These are phyloP conservation scores for Pelodiscus sinensis DNA, from an alignment of 2,113 vertebrate genomes.

Conservation along the genomic window DNA sequence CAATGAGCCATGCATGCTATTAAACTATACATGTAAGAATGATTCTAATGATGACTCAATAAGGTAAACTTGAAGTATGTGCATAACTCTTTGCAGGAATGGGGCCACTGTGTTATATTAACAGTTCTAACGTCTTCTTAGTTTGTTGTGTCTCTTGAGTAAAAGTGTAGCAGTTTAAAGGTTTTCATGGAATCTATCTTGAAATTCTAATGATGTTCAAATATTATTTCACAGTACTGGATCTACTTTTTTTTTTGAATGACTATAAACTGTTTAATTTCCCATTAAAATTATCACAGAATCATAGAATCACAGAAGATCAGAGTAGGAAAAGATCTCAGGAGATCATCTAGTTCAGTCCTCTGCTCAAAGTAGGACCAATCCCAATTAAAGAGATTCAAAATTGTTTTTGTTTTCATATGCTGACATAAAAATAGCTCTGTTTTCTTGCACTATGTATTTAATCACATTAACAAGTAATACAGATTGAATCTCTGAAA, in stretches of 20 bases:
- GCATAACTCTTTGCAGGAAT: not conserved
- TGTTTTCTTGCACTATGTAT: not conserved
- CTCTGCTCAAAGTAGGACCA: no score
- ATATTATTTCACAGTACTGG: not conserved
- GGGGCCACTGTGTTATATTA: not conserved
- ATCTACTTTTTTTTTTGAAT: not conserved
- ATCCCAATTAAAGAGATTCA: not conserved
- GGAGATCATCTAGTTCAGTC: no score
- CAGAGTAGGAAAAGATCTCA: no score
- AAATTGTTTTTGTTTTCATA: not conserved
- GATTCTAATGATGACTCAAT: not conserved
- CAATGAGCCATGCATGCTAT: not conserved
- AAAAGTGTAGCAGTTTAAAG: not conserved
- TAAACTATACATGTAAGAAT: not conserved
- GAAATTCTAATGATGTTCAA: not conserved
- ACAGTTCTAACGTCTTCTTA: not conserved
- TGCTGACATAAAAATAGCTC: not conserved
- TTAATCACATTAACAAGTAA: not conserved
- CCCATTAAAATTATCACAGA: not conserved
- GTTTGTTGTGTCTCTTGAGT: not conserved
- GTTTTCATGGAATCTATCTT: not conserved
- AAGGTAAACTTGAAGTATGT: not conserved
- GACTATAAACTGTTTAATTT: not conserved
- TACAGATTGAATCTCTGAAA: not conserved
- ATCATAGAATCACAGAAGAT: no score